Evolutionary conservation across 2,888 invertebrate genomes (phyloP).

Genomic region (Anarsia innoxiella): DNA sequence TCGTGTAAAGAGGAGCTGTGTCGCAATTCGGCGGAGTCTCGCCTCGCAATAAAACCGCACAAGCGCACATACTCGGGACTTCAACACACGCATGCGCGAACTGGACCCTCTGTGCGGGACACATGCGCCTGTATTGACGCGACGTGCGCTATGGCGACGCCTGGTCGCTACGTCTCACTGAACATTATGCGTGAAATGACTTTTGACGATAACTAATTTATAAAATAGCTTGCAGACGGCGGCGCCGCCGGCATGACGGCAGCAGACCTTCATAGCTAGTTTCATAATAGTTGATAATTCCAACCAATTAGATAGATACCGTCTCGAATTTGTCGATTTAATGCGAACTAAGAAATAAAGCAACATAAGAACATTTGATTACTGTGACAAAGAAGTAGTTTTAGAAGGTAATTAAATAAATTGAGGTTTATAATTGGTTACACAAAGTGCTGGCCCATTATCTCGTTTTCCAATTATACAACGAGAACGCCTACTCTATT

Average conservation of each 20-base stretch:
- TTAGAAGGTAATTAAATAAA: too few relatives aligned
- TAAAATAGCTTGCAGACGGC: constrained; percentile 27
- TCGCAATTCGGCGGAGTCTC: constrained; percentile 40
- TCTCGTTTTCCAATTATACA: not conserved
- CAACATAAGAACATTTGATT: too few relatives aligned
- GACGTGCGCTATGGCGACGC: constrained; percentile 49
- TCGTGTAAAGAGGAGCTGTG: constrained; percentile 53
- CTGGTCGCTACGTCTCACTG: constrained; percentile 30
- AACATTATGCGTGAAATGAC: constrained; percentile 1
- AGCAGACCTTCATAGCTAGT: constrained; percentile 24
- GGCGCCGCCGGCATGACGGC: constrained; percentile 25
- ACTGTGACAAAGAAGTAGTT: too few relatives aligned
- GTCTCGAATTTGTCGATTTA: not conserved
- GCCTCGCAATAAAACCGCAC: constrained; percentile 29
- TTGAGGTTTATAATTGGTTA: too few relatives aligned
- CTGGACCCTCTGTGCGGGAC: constrained; percentile 19
- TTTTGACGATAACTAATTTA: constrained; percentile 31
- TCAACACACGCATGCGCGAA: constrained; percentile 46
- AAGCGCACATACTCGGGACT: constrained; percentile 47
- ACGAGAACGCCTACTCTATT: not conserved
- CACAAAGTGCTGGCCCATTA: too few relatives aligned
- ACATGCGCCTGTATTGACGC: constrained; percentile 38
- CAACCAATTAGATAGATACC: not conserved
- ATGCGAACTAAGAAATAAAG: not conserved
- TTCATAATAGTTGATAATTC: not conserved